Evolutionary conservation across 2,888 invertebrate genomes (phyloP).

Genomic region (Ormia ochracea): DNA sequence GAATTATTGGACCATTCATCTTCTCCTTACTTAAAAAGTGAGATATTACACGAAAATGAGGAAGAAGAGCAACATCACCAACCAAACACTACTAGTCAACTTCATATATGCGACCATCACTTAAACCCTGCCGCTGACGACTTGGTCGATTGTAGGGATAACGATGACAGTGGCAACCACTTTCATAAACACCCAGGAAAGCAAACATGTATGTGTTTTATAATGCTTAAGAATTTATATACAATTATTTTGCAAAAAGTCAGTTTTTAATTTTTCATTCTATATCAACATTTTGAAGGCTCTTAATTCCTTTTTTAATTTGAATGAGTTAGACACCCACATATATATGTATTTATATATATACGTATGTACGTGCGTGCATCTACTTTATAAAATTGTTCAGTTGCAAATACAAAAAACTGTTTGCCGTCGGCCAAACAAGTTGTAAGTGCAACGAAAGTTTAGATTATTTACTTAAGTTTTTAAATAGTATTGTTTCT

Average conservation of each 20-base stretch:
- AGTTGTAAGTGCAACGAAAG: too few species aligned
- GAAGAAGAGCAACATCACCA: constrained; percentile 13
- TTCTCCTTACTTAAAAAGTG: constrained; percentile 49
- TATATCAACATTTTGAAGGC: too few species aligned
- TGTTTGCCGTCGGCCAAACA: too few species aligned
- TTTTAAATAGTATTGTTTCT: too few species aligned
- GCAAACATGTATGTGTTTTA: constrained; percentile 48
- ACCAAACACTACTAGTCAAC: constrained; percentile 6
- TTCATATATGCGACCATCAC: constrained; percentile 30
- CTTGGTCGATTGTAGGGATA: background rate
- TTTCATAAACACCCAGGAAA: constrained; percentile 37
- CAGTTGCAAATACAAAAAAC: too few species aligned
- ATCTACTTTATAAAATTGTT: too few species aligned
- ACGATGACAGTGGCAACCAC: background rate
- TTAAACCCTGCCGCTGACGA: background rate
- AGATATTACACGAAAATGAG: constrained; percentile 35
- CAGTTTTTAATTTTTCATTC: too few species aligned
- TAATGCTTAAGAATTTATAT: background rate
- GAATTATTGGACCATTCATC: constrained; percentile 56
- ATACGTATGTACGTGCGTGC: too few species aligned
- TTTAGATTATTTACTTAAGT: too few species aligned
- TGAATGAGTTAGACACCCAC: too few species aligned
- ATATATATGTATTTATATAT: too few species aligned
- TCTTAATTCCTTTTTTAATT: too few species aligned
- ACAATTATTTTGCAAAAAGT: background rate